phyloP scores from a whole-genome alignment of 1,140 invertebrate species.

The Nomia melanderi region DNA sequence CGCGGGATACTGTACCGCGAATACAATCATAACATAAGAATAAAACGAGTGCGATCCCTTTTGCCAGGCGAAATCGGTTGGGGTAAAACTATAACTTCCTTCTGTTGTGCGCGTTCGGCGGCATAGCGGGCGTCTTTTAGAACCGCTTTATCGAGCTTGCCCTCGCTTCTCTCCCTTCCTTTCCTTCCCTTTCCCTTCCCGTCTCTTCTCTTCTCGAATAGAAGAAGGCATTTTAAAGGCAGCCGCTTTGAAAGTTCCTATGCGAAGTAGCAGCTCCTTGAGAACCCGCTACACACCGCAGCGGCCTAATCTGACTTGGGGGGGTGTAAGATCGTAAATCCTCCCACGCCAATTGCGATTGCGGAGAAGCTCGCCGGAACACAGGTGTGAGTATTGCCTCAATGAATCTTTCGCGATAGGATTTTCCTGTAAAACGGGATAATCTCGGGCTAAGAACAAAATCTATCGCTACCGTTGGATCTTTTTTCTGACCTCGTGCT shows the following conservation, averaged over 20 bases:
- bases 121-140: slow-evolving; percentile 30
- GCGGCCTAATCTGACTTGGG: slow-evolving; percentile 58
- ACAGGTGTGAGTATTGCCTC: slow-evolving; percentile 62
- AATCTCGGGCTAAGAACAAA: slow-evolving; percentile 56
- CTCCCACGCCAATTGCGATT: slow-evolving; percentile 61
- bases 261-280: slow-evolving; percentile 32
- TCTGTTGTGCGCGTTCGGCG: slow-evolving; percentile 34
- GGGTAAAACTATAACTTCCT: slow-evolving; percentile 55
- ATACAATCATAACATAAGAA: background rate
- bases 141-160: slow-evolving; percentile 39
- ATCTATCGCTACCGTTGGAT: slow-evolving; percentile 36
- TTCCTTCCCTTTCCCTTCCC: background rate
- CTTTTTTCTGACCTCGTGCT: slow-evolving; percentile 26
- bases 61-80: background rate
- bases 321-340: slow-evolving; percentile 66
- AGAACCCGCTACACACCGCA: slow-evolving; percentile 50
- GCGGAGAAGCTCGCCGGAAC: slow-evolving; percentile 49
- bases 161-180: background rate
- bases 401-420: slow-evolving; percentile 66
- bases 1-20: background rate
- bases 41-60: background rate
- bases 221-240: slow-evolving; percentile 52
- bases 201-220: slow-evolving; percentile 15
- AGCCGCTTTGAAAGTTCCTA: slow-evolving; percentile 51
- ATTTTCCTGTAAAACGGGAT: slow-evolving; percentile 55